phyloP scores from a whole-genome alignment of 1,140 invertebrate genomes.

The Ostrea denselamellosa region DNA sequence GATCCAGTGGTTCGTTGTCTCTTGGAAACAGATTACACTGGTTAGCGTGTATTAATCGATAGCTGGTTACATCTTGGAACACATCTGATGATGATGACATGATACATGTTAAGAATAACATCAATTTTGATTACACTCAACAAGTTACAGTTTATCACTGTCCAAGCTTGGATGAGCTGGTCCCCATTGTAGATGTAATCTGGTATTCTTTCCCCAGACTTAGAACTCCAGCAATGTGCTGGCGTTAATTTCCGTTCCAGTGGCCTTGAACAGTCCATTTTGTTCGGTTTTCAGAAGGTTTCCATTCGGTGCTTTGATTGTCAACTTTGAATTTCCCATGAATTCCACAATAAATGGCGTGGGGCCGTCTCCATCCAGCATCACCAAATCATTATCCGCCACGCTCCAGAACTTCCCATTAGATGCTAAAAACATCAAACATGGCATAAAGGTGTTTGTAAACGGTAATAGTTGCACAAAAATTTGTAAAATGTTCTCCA shows the following conservation, averaged over 20 bases:
- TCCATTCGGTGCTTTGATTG: slow-evolving; percentile 88
- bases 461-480: too few species aligned
- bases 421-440: slow-evolving; percentile 83
- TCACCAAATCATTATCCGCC: slow-evolving; percentile 88
- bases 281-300: slow-evolving; percentile 94
- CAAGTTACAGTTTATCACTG: slow-evolving; percentile 27
- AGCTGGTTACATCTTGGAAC: background rate
- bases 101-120: background rate
- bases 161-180: slow-evolving; percentile 38
- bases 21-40: slow-evolving; percentile 12
- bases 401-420: slow-evolving; percentile 91
- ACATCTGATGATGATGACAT: background rate
- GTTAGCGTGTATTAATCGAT: background rate
- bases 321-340: slow-evolving; percentile 92
- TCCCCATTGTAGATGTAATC: slow-evolving; percentile 34
- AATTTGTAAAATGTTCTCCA: too few species aligned
- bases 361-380: slow-evolving; percentile 90
- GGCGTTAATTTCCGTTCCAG: slow-evolving; percentile 81
- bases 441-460: background rate
- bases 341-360: slow-evolving; percentile 95
- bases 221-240: slow-evolving; percentile 75
- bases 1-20: background rate
- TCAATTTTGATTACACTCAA: slow-evolving; percentile 31
- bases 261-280: slow-evolving; percentile 94
- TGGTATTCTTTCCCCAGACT: slow-evolving; percentile 2